These are phyloP conservation scores for Aegotheles bennettii DNA, from an alignment of 2,113 vertebrate species.

Conservation along the genomic window DNA sequence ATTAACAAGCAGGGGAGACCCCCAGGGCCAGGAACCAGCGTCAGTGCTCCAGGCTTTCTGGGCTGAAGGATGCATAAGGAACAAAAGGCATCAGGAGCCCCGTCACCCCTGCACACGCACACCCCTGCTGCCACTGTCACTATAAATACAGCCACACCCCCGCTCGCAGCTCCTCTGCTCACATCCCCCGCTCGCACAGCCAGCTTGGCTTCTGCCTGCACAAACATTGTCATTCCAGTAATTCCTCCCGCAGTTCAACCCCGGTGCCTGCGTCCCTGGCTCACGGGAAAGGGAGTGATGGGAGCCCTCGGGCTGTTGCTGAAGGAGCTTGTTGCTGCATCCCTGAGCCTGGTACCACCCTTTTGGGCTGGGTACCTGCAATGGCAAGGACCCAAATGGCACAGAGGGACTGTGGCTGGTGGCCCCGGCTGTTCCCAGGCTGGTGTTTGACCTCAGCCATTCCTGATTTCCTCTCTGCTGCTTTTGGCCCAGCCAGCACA, in stretches of 20 bases:
- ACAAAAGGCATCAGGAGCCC: not conserved
- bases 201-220: slow-evolving; percentile 48
- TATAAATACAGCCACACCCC: not conserved
- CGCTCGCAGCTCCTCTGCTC: not conserved
- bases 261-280: not conserved
- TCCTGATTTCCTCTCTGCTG: not conserved
- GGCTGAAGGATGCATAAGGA: not conserved
- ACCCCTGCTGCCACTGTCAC: not conserved
- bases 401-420: not conserved
- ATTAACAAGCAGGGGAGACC: not conserved
- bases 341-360: not conserved
- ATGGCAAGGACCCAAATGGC: not conserved
- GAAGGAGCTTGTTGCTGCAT: not conserved
- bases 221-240: slow-evolving; percentile 52
- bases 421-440: not conserved
- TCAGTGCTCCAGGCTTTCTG: not conserved
- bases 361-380: not conserved
- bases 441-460: slow-evolving; percentile 39
- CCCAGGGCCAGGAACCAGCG: not conserved
- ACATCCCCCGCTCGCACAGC: not conserved
- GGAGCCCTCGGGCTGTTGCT: not conserved
- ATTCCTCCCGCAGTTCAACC: not conserved
- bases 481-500: not conserved
- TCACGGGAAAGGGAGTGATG: not conserved
- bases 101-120: not conserved